A percentile compares a stretch with the other conserved stretches of the same genome.
These are phyloP conservation scores for Sinotaia quadrata DNA, from an alignment of 2,888 invertebrate genomes.

Conservation along the genomic window DNA sequence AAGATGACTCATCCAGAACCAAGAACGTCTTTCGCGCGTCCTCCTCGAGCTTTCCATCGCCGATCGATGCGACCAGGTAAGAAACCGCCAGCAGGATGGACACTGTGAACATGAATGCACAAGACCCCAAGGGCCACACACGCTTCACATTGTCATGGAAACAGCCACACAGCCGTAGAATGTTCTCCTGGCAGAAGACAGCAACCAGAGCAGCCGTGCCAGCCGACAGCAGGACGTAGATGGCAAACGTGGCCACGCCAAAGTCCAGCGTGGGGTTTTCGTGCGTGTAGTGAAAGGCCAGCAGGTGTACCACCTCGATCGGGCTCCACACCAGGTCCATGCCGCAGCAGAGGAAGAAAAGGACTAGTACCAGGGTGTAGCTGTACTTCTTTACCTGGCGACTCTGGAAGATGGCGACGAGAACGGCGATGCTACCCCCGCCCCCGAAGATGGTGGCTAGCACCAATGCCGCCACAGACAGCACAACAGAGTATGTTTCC, in stretches of 20 bases:
- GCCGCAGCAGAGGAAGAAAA: slow-evolving; percentile 51
- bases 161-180: slow-evolving; percentile 30
- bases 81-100: slow-evolving; percentile 26
- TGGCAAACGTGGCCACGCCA: slow-evolving; percentile 48
- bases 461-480: slow-evolving; percentile 54
- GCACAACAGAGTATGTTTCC: slow-evolving; percentile 59
- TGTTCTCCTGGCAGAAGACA: slow-evolving; percentile 36
- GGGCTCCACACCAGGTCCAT: slow-evolving; percentile 61
- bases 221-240: slow-evolving; percentile 53
- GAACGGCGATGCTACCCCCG: slow-evolving; percentile 53
- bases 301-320: slow-evolving; percentile 55
- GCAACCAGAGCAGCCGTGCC: slow-evolving; percentile 48
- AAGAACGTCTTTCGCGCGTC: neutral
- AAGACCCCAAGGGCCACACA: slow-evolving; percentile 33
- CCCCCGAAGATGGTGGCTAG: slow-evolving; percentile 57
- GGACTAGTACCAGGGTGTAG: slow-evolving; percentile 49
- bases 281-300: slow-evolving; percentile 37
- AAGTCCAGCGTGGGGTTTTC: slow-evolving; percentile 39
- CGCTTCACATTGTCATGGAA: slow-evolving; percentile 23
- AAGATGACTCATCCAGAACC: slow-evolving; percentile 8
- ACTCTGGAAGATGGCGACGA: slow-evolving; percentile 52
- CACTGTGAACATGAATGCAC: slow-evolving; percentile 21
- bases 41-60: neutral
- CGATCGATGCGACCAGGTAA: slow-evolving; percentile 18
- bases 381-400: slow-evolving; percentile 50